These are phyloP conservation scores for Rhopalosiphum padi DNA, from an alignment of 1,140 invertebrate species.

Conservation along the genomic window DNA sequence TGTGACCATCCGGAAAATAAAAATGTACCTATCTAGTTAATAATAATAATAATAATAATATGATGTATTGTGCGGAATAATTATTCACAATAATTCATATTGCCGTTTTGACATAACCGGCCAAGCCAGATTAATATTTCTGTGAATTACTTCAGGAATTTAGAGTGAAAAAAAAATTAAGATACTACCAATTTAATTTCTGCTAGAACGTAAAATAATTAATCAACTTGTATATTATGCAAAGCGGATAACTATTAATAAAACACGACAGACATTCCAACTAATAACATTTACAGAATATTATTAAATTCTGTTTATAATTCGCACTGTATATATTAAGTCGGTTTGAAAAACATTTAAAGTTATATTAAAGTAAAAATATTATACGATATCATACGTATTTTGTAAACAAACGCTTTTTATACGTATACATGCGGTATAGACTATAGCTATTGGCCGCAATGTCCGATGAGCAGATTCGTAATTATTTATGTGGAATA, in stretches of 20 bases:
- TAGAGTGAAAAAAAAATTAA: background rate
- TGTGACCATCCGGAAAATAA: background rate
- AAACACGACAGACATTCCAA: conserved; percentile 7
- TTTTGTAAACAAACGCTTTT: background rate
- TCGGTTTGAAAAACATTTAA: background rate
- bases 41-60: background rate
- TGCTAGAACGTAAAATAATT: background rate
- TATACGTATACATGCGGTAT: background rate
- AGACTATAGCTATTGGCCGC: background rate
- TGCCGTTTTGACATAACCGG: background rate
- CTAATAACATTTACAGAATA: background rate
- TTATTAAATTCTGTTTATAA: background rate
- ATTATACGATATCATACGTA: background rate
- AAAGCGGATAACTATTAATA: background rate
- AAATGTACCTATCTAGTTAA: background rate
- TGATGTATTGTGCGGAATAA: background rate
- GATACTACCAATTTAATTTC: conserved; percentile 1
- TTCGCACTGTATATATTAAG: background rate
- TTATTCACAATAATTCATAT: background rate
- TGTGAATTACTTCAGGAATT: background rate
- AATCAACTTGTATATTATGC: background rate
- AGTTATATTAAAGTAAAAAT: background rate
- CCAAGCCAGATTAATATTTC: background rate
- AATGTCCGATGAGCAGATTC: background rate
- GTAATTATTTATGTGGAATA: background rate